Evolutionary conservation across 2,113 vertebrate species (phyloP).

Genomic region (Isurus oxyrinchus): DNA sequence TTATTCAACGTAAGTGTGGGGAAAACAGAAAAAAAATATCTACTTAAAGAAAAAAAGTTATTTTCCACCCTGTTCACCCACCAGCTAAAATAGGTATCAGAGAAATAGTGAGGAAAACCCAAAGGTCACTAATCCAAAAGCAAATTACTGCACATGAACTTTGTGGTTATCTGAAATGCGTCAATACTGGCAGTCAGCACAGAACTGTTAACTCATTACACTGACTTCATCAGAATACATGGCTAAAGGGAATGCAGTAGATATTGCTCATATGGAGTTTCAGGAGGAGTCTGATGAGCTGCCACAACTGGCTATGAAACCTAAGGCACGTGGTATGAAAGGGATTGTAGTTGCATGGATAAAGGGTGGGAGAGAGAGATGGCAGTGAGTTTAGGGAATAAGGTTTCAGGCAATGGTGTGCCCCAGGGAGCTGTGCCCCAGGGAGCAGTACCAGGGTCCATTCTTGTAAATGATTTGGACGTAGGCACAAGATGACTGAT

Average conservation of each 20-base stretch:
- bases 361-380: neutral
- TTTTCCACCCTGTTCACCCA: neutral
- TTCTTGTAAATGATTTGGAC: neutral
- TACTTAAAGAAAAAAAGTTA: neutral
- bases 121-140: neutral
- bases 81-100: neutral
- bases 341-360: neutral
- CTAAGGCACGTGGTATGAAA: neutral
- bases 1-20: neutral
- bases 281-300: neutral
- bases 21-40: neutral
- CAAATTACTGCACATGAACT: neutral
- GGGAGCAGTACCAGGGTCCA: neutral
- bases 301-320: neutral
- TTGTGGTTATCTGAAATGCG: neutral
- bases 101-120: neutral
- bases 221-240: neutral
- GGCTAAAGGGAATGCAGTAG: neutral
- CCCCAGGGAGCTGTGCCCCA: neutral
- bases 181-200: neutral
- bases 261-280: neutral
- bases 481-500: neutral
- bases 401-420: neutral
- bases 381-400: neutral
- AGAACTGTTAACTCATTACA: neutral